Base-by-base conservation (phyloP, 2,113 vertebrate genomes). In the Phocoena phocoena region DNA sequence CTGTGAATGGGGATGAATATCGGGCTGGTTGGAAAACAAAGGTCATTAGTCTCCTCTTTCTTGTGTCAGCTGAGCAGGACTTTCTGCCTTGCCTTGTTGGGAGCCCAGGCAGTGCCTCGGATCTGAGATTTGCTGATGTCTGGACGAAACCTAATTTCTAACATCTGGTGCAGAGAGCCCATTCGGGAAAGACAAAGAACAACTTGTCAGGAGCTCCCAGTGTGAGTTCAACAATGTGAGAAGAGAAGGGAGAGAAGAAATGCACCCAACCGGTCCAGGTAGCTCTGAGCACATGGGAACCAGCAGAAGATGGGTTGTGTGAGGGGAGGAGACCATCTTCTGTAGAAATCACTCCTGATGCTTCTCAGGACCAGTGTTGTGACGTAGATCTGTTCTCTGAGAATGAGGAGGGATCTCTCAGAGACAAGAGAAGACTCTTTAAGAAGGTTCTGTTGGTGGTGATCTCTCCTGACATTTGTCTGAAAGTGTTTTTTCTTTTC, bases 21-120 rank as follows among this genome's bases (percentile, higher is more conserved):
- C 74, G 79, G 44, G 65, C 62, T 71, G 17, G 38, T 76, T 88
- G 76, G 91, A 77, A 96, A 95, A 97, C 70, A 96, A 93, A 95
- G 79, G 38, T 65, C 76, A 65, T 90, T 73, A 74, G 58, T 86
- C 53, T 76, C 86, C 41, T 90, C 86, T 88, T 87, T 80, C 83
- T 82, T 84, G 21, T 68, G 82, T 80, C 63, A 91, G 7, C n/a
- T 20, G 53, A 84, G 65, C 47, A 55, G 62, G 44, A 18, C 38
- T 47, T 41, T 77, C 65, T 94, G 85, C 47, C 79, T 89, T 28
- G 41, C 25, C 50, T 87, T 62, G 26, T 71, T 76, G 67, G 68
- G 53, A 88, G 14, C 55, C 74, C 53, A 55, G 44, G 38, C 88
- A 73, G 28, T 41, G 23, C 26, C 36, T 95, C 13, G 20, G n/a